These are phyloP conservation scores for Eupithecia inturbata DNA, from an alignment of 2,888 invertebrate species.

Conservation along the genomic window DNA sequence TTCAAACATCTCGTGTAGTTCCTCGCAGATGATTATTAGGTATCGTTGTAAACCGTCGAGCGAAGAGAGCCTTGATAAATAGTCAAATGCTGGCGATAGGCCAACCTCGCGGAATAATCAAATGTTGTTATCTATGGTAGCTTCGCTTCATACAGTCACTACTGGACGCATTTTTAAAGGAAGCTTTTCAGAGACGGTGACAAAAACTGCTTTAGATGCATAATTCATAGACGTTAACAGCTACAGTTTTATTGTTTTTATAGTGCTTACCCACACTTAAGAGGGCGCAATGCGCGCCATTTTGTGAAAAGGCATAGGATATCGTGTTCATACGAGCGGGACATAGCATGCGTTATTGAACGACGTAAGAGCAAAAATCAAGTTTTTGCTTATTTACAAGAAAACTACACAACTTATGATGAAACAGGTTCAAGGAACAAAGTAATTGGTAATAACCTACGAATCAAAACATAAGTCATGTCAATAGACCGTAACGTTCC, in stretches of 20 bases:
- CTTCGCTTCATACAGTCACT: slow-evolving; percentile 61
- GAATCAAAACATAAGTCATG: too few species aligned
- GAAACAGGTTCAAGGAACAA: too few species aligned
- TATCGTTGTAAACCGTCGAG: slow-evolving; percentile 79
- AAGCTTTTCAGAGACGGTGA: not conserved
- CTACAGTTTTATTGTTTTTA: not conserved
- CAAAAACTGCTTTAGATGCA: not conserved
- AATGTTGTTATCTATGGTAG: slow-evolving; percentile 76
- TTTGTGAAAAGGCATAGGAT: too few species aligned
- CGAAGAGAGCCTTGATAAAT: slow-evolving; percentile 79
- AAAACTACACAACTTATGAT: too few species aligned
- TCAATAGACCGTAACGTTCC: too few species aligned
- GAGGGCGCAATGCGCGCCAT: too few species aligned
- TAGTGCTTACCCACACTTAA: not conserved
- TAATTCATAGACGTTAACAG: not conserved
- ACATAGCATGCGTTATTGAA: too few species aligned
- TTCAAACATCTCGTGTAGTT: slow-evolving; percentile 59
- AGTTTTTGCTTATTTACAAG: too few species aligned
- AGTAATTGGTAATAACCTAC: too few species aligned
- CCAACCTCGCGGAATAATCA: slow-evolving; percentile 84
- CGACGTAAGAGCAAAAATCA: too few species aligned
- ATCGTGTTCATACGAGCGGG: too few species aligned
- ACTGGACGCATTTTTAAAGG: not conserved
- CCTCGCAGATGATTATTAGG: slow-evolving; percentile 72
- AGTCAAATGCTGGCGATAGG: slow-evolving; percentile 81